These are phyloP conservation scores for Oryzias javanicus DNA, from an alignment of 2,113 vertebrate genomes.

Conservation along the genomic window DNA sequence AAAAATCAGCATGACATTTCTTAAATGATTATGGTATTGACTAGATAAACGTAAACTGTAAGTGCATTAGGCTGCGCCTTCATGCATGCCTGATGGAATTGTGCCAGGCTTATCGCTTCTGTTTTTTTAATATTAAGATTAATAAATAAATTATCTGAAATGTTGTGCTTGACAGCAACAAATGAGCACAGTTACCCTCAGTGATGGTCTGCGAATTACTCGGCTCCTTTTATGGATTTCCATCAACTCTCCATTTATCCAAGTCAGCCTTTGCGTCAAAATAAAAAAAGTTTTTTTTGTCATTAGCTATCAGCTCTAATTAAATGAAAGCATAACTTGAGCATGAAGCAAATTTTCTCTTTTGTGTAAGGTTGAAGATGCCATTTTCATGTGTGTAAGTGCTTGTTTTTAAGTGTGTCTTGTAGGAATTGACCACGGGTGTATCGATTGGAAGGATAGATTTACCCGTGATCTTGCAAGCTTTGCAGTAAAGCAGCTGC, in stretches of 20 bases:
- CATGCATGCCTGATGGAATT: constrained; percentile 29
- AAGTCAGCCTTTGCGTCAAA: constrained; percentile 11
- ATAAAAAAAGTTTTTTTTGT: background rate
- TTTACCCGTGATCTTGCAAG: background rate
- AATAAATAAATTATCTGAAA: constrained; percentile 34
- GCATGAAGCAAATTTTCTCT: constrained; percentile 5
- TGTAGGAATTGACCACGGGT: background rate
- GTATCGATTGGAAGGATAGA: background rate
- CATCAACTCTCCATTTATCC: constrained; percentile 5
- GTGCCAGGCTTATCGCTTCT: background rate
- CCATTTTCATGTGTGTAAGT: background rate
- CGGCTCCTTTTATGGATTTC: background rate
- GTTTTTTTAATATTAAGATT: constrained; percentile 14
- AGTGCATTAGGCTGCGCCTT: constrained; percentile 37
- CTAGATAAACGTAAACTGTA: constrained; percentile 34
- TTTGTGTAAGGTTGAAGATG: background rate
- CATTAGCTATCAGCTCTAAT: constrained; percentile 15
- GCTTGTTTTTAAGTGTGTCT: too few species aligned
- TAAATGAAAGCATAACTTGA: constrained; percentile 3
- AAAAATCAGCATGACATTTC: constrained; percentile 45
- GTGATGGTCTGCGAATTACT: constrained; percentile 13
- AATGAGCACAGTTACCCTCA: constrained; percentile 16
- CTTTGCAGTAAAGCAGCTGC: background rate
- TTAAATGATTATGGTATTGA: constrained; percentile 23
- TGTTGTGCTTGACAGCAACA: constrained; percentile 17